Conservation (phyloP, 1,140 invertebrate genomes). For the Camponotus pennsylvanicus region DNA sequence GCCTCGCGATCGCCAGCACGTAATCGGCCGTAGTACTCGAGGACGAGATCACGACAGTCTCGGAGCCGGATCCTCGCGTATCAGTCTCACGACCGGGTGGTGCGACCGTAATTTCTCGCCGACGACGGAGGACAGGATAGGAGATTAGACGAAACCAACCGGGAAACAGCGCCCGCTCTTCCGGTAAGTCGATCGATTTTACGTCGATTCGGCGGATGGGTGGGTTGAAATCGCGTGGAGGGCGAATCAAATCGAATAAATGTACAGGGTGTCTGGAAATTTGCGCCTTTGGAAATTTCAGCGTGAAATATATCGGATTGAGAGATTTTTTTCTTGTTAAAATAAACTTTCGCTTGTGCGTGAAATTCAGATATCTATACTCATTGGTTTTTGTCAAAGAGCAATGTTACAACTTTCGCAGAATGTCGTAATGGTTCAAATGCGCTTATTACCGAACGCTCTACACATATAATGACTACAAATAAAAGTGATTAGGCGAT, state of each 20-base stretch:
- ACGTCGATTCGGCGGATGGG: not conserved
- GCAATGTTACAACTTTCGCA: not conserved
- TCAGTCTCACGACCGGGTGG: conserved; percentile 7
- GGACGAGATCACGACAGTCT: not conserved
- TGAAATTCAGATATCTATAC: not conserved
- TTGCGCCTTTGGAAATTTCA: not conserved
- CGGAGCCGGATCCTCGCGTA: not conserved
- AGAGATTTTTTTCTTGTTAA: too few species aligned
- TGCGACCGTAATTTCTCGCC: not conserved
- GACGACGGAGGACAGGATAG: not conserved
- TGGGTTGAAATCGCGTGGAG: not conserved
- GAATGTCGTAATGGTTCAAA: not conserved
- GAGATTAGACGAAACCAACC: not conserved
- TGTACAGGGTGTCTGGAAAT: too few species aligned
- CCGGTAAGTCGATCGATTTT: conserved; percentile 49
- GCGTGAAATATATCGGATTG: not conserved
- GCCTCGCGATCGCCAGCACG: not conserved
- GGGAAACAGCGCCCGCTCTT: conserved; percentile 27
- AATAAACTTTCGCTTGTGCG: not conserved
- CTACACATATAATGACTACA: not conserved
- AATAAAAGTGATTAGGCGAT: conserved; percentile 2
- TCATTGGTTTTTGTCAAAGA: not conserved
- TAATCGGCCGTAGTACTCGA: not conserved
- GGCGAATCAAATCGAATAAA: not conserved
- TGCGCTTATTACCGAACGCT: not conserved